Evolutionary conservation across 2,888 invertebrate genomes (phyloP).

Genomic region (Tachystola acroxantha): DNA sequence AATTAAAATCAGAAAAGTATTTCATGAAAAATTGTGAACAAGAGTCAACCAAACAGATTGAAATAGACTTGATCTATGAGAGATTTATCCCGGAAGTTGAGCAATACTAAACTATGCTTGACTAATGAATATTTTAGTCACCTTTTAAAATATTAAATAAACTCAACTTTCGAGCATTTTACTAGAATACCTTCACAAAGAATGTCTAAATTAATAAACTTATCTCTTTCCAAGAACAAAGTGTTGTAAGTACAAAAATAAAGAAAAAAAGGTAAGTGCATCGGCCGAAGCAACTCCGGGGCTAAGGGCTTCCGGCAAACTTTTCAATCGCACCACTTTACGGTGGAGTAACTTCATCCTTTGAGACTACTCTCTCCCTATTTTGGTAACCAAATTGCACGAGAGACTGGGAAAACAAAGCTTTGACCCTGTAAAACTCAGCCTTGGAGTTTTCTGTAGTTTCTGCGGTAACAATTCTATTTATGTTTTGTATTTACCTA

Average conservation of each 20-base stretch:
- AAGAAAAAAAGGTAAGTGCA: constrained; percentile 34
- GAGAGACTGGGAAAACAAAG: constrained; percentile 24
- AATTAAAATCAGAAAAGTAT: too few species aligned
- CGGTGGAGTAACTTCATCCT: constrained; percentile 43
- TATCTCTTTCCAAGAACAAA: constrained; percentile 21
- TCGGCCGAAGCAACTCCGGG: constrained; percentile 25
- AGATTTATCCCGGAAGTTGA: constrained; percentile 1
- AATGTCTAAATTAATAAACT: constrained; percentile 39
- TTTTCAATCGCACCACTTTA: constrained; percentile 55
- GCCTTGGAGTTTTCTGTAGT: not conserved
- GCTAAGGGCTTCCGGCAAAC: constrained; percentile 47
- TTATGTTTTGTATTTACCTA: not conserved
- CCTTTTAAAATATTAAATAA: not conserved
- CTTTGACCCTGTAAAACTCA: constrained; percentile 13
- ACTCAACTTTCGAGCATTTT: constrained; percentile 10
- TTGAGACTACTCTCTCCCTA: constrained; percentile 38
- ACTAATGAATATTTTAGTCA: constrained; percentile 2
- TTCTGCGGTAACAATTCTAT: not conserved
- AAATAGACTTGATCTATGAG: not conserved
- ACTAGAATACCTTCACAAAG: constrained; percentile 22
- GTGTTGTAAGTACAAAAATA: constrained; percentile 21
- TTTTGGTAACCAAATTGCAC: constrained; percentile 56
- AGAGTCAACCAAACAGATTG: too few species aligned
- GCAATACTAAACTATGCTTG: not conserved
- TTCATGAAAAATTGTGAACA: too few species aligned